phyloP scores from a whole-genome alignment of 2,888 invertebrate species.

The Stenchaetothrips biformis region DNA sequence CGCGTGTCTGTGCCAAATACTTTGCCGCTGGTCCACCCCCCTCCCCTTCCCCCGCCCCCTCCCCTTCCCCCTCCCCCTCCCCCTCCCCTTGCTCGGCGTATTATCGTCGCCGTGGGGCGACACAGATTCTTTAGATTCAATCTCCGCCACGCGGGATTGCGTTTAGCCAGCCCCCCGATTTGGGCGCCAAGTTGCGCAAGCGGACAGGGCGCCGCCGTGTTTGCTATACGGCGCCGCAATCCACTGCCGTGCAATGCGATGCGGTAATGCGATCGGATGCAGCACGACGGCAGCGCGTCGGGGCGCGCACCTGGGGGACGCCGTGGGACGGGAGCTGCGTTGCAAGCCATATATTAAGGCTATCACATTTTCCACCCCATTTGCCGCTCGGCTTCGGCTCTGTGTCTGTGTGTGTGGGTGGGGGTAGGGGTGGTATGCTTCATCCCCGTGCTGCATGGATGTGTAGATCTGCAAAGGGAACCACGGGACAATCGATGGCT shows the following conservation, averaged over 20 bases:
- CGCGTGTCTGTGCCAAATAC: not conserved
- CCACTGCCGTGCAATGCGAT: not conserved
- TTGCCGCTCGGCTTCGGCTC: not conserved
- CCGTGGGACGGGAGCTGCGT: not conserved
- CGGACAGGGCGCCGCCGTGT: not conserved
- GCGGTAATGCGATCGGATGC: not conserved
- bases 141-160: not conserved
- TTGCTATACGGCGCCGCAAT: not conserved
- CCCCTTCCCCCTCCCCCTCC: not conserved
- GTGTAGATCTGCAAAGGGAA: not conserved
- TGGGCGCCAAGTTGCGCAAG: not conserved
- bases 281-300: not conserved
- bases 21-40: not conserved
- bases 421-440: not conserved
- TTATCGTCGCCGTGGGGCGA: not conserved
- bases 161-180: not conserved
- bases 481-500: not conserved
- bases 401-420: not conserved
- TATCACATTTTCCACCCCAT: constrained; percentile 17
- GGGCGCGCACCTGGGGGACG: not conserved
- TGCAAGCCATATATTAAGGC: not conserved
- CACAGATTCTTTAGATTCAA: constrained; percentile 16
- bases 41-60: not conserved
- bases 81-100: not conserved
- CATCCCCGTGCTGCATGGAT: not conserved